A percentile compares a stretch with the other conserved stretches of the same genome.
Evolutionary conservation across 2,113 vertebrate species (phyloP).

Genomic region (Eublepharis macularius): DNA sequence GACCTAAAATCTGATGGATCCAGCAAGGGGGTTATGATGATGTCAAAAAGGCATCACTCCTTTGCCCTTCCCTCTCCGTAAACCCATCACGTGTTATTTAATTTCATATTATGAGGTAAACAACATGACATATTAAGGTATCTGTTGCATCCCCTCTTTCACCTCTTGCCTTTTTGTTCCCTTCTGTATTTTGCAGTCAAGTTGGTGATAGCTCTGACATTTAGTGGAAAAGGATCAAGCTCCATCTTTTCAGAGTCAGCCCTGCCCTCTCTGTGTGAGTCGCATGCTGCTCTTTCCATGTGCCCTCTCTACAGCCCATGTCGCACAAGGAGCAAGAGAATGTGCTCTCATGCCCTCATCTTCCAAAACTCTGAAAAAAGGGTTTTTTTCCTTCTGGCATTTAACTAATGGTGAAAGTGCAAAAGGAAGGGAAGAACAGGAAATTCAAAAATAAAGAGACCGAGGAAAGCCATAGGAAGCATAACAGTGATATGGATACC

Average conservation of each 20-base stretch:
- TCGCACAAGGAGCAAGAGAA: neutral
- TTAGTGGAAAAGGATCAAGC: neutral
- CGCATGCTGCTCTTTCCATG: neutral
- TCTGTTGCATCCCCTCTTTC: neutral
- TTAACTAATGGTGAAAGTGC: slow-evolving; percentile 37
- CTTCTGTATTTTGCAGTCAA: neutral
- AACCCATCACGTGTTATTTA: neutral
- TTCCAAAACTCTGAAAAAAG: neutral
- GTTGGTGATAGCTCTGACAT: neutral
- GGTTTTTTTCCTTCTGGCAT: neutral
- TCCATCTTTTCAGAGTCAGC: fast-evolving
- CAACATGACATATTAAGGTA: neutral
- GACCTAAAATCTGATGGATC: neutral
- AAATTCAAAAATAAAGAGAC: neutral
- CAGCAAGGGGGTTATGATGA: neutral
- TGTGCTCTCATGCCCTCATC: neutral
- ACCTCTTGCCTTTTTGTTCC: neutral
- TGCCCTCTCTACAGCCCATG: neutral
- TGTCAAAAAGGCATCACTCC: neutral
- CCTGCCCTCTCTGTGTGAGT: neutral
- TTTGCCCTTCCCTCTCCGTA: neutral
- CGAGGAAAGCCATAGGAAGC: neutral
- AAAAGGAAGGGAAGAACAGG: slow-evolving; percentile 21
- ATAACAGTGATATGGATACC: neutral
- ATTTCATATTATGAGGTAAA: neutral